These are phyloP conservation scores for Ceyx erithaca DNA, from an alignment of 2,797 vertebrate species.

Conservation along the genomic window DNA sequence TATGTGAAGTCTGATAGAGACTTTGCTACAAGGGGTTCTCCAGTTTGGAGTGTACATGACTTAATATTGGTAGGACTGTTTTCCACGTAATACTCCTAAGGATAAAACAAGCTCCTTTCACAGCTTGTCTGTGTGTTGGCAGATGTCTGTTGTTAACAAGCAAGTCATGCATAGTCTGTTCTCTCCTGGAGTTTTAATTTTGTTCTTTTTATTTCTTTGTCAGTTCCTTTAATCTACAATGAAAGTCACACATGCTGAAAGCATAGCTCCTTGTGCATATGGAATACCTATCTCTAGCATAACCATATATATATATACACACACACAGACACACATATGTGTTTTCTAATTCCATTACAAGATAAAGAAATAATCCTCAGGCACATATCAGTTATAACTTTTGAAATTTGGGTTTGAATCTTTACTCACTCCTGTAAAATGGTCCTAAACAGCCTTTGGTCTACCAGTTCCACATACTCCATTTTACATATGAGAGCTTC, in stretches of 20 bases:
- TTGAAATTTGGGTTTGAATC: background rate
- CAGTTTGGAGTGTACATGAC: background rate
- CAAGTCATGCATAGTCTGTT: background rate
- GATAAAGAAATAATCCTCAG: background rate
- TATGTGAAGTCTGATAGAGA: background rate
- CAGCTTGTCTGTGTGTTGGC: background rate
- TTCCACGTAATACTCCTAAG: background rate
- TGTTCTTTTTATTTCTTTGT: constrained; percentile 45
- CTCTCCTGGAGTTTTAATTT: constrained; percentile 33
- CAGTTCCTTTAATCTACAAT: constrained; percentile 37
- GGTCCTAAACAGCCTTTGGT: background rate
- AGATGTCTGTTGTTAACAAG: constrained; percentile 40
- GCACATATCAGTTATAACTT: background rate
- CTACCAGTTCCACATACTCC: background rate
- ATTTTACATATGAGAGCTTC: background rate
- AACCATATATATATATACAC: background rate
- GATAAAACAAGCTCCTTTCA: constrained; percentile 13
- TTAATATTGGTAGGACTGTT: background rate
- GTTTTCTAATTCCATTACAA: background rate
- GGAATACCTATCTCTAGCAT: background rate
- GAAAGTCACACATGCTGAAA: constrained; percentile 11
- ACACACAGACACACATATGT: accelerated
- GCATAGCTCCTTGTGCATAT: background rate
- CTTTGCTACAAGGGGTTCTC: background rate
- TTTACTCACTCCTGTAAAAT: background rate